Evolutionary conservation across 2,797 vertebrate genomes (phyloP).

Genomic region (Aulostomus chinensis): DNA sequence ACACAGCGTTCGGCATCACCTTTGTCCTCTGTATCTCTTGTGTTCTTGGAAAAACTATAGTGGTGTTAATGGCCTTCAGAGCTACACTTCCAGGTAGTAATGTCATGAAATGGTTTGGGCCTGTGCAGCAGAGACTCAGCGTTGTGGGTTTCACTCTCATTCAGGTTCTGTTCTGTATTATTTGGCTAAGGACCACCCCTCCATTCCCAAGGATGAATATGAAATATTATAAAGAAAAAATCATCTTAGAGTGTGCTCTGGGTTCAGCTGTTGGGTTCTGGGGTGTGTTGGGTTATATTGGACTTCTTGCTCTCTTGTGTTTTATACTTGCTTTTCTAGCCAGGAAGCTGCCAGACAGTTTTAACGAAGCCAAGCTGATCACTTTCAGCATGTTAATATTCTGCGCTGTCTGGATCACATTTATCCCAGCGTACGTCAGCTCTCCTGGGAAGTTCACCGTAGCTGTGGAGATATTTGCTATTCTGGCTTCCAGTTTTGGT

Average conservation of each 20-base stretch:
- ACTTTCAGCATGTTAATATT: constrained; percentile 71
- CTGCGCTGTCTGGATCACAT: constrained; percentile 66
- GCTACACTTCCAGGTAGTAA: constrained; percentile 59
- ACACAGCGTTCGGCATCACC: constrained; percentile 69
- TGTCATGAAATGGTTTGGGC: constrained; percentile 68
- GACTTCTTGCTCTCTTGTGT: constrained; percentile 54
- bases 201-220: constrained; percentile 57
- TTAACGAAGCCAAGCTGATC: constrained; percentile 64
- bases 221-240: constrained; percentile 54
- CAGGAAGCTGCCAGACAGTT: constrained; percentile 57
- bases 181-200: constrained; percentile 57
- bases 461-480: constrained; percentile 69
- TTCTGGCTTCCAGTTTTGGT: constrained; percentile 66
- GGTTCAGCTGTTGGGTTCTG: constrained; percentile 62
- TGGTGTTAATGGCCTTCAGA: constrained; percentile 73
- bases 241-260: constrained; percentile 59
- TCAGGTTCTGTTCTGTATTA: constrained; percentile 58
- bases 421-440: constrained; percentile 65
- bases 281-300: constrained; percentile 60
- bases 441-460: constrained; percentile 66
- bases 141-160: constrained; percentile 63
- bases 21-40: constrained; percentile 75
- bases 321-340: constrained; percentile 62
- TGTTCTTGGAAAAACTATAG: constrained; percentile 69
- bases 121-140: constrained; percentile 55